Base-by-base conservation (phyloP, 1,140 invertebrate species). In the Papilio polytes region DNA sequence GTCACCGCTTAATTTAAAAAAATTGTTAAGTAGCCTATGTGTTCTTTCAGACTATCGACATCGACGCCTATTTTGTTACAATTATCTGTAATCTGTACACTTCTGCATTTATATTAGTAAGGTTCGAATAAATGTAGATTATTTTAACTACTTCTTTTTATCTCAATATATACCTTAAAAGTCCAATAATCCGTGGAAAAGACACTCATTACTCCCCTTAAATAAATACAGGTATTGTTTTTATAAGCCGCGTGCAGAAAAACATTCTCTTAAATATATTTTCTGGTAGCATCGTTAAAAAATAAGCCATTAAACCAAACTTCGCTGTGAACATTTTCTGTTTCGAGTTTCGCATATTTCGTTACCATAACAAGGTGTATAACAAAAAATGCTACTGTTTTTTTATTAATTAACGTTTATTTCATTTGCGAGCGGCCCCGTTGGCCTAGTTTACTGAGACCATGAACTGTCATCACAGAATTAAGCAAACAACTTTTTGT, bases 381-480 rank as follows among this genome's bases (percentile, higher is more conserved):
- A 70, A 66, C 59, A 66, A 70, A 70, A 70, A 70, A 59, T 7
- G 59, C 22, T 15, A 36, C 26, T 70, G 22, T 70, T 13, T 70
- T 70, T 70, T 41, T 41, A 36, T 70, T 70, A 70, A 70, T 70
- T 70, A 70, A 70, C 63, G 22, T 70, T 70, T 36, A 70, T 70
- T 70, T 70, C 26, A 26, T 36, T 70, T 70, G 59, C 26, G 13
- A 36, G 12, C 26, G 63, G 26, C 63, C 3, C 26, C 63, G 63
- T 31, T 70, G 26, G 26, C 63, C 63, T 70, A 70, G 63, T 70
- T 70, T 70, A 15, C 26, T 22, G 15, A 70, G 63, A 15, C 26
- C 63, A 26, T 31, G 63, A 70, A 70, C 63, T 70, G 63, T 70
- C 26, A 70, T 70, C 26, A 70, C 63, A 36, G 63, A 15, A 26